Evolutionary conservation across 2,888 invertebrate species (phyloP).

Genomic region (Rhopalosiphum nymphaeae): DNA sequence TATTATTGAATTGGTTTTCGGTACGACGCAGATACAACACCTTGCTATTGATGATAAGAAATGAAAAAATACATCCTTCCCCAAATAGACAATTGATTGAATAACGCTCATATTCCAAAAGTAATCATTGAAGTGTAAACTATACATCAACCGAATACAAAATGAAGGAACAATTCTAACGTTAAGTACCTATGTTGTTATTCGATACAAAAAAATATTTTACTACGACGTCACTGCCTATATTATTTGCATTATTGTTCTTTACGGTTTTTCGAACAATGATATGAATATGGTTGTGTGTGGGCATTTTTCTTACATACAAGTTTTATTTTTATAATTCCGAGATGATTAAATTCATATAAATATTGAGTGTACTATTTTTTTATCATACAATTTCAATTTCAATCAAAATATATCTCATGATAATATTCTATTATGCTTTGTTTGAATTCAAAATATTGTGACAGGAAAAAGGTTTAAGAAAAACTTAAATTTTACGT

Average conservation of each 20-base stretch:
- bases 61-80: conserved; percentile 7
- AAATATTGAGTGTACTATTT: not conserved
- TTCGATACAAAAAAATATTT: conserved; percentile 41
- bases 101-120: not conserved
- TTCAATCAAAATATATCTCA: not conserved
- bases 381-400: not conserved
- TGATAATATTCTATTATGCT: not conserved
- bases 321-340: not conserved
- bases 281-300: not conserved
- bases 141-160: conserved; percentile 29
- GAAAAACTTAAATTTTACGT: not conserved
- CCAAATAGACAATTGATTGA: conserved; percentile 19
- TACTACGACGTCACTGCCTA: not conserved
- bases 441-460: not conserved
- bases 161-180: not conserved
- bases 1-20: not conserved
- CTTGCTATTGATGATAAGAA: not conserved
- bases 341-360: not conserved
- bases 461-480: not conserved
- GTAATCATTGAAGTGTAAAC: conserved; percentile 34
- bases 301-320: not conserved
- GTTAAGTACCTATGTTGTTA: not conserved
- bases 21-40: no score
- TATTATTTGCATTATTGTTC: not conserved
- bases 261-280: not conserved